phyloP scores from a whole-genome alignment of 30 jellyfish, hydroid and myxozoan genomes.

The Cassiopea andromeda region DNA sequence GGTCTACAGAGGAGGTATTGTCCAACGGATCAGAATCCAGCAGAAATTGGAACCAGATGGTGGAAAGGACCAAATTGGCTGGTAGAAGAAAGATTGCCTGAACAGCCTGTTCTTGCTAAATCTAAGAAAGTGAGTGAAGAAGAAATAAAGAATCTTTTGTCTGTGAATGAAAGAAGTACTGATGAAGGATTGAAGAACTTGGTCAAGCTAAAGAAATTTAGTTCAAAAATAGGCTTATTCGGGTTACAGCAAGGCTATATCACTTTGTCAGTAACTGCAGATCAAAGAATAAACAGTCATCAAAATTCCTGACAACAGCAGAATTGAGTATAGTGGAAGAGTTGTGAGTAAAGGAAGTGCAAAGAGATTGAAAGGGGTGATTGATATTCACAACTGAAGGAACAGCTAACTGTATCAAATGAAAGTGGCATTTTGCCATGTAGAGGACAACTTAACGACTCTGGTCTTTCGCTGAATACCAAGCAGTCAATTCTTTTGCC shows the following conservation, averaged over 20 bases:
- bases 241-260: slow-evolving; percentile 21
- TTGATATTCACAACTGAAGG: not conserved
- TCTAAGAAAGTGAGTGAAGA: slow-evolving; percentile 1
- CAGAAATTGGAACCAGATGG: slow-evolving; percentile 73
- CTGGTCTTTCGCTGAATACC: not conserved
- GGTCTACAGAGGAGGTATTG: slow-evolving; percentile 41
- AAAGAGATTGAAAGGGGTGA: slow-evolving; percentile 10
- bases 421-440: slow-evolving; percentile 46
- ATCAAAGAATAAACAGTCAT: not conserved
- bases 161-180: not conserved
- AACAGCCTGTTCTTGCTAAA: slow-evolving; percentile 14
- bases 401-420: slow-evolving; percentile 31
- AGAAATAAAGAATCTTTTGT: slow-evolving; percentile 18
- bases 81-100: not conserved
- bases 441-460: slow-evolving; percentile 36
- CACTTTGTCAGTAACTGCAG: slow-evolving; percentile 9
- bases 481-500: slow-evolving; percentile 43
- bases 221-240: slow-evolving; percentile 15
- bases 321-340: not conserved
- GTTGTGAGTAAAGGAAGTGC: slow-evolving; percentile 8
- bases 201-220: not conserved
- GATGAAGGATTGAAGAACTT: not conserved
- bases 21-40: slow-evolving; percentile 65
- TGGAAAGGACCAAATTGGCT: slow-evolving; percentile 59
- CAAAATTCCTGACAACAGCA: not conserved